Evolutionary conservation across 1,140 invertebrate genomes (phyloP), one percentile per base, ranked within the genome.

Genomic region (Andricus grossulariae): DNA sequence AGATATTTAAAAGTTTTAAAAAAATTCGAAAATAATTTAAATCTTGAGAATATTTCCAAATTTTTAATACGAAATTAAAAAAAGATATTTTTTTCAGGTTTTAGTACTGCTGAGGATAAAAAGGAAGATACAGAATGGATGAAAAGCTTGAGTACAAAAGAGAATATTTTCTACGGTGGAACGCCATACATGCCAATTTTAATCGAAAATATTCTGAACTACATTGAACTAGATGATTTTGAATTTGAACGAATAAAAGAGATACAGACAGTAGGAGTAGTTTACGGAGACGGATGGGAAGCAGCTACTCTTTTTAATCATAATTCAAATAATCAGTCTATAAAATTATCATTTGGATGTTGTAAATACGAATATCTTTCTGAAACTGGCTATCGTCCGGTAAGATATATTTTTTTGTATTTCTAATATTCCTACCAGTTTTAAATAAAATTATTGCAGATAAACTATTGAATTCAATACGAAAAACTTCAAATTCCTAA

Each of bases 241-340:
- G 60, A 66, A 66, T 66, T 66, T 45, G 60, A 66, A 7, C 15
- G 60, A 16, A 15, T 66, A n/a, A 66, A 66, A 66, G 60, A 66
- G n/a, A n/a, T 66, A 8, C 60, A 66, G n/a, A 66, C 60, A n/a
- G 60, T 66, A 7, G 60, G 60, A 66, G 11, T 66, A 45, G 25
- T 66, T 66, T 66, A 39, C n/a, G 60, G 60, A 66, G 39, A 10
- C 3, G 25, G 5, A 39, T 66, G 25, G 60, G 0, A 66, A 39
- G 8, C 4, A 39, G 21, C 60, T 45, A 7, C n/a, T 15, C 32
- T 66, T 66, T 39, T 39, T n/a, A 66, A 66, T 39, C n/a, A 32
- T 39, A n/a, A n/a, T 66, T 1, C 16, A n/a, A 12, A 66, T 39
- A 66, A 66, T n/a, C 13, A 2, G 32, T 66, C 60, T 6, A n/a